Evolutionary conservation across 2,797 vertebrate genomes (phyloP), one percentile per base, ranked within the genome.

Genomic region (Taenioides sp.): DNA sequence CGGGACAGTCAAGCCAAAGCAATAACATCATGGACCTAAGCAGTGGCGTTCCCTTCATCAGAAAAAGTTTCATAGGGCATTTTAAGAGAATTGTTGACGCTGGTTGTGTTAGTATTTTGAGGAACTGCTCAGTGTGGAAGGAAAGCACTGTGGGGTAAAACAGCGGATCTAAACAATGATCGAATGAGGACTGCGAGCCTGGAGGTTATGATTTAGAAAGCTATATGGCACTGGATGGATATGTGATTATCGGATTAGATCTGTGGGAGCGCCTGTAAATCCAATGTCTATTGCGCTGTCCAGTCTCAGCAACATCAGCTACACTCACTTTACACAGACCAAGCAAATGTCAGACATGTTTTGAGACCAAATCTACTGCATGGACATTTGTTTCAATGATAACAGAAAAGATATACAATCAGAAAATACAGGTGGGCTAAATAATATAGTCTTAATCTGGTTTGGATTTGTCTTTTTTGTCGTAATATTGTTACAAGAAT

Each of bases 271-370:
- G 57, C 25, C 60, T 65, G 16, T 65, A 28, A 66, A 50, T 75
- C 49, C 7, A 20, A 23, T 31, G 73, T 66, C 18, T 66, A 70
- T 55, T 37, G 67, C 47, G 37, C 1, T 34, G 22, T 34, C 37
- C 43, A 28, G 40, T 62, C 59, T 70, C n/a, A 6, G 16, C 66
- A 72, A 71, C 63, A 69, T 27, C 40, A 57, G 71, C 63, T 50
- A 40, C n/a, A 10, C 67, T 77, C 54, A 22, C 25, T 63, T 75
- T 65, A 74, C 70, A 80, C 73, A 80, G 12, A 78, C 85, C 76
- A 86, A 63, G 76, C 58, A 77, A 74, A 64, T 78, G 83, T 80
- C 79, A 85, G 80, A 71, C 74, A 54, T 78, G 67, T 70, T 75
- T 80, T 47, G 58, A 47, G 70, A 75, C 69, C n/a, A 60, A 78